Evolutionary conservation across 2,113 vertebrate genomes (phyloP), one percentile per base, ranked within the genome.

Genomic region (Onychorhynchus coronatus): DNA sequence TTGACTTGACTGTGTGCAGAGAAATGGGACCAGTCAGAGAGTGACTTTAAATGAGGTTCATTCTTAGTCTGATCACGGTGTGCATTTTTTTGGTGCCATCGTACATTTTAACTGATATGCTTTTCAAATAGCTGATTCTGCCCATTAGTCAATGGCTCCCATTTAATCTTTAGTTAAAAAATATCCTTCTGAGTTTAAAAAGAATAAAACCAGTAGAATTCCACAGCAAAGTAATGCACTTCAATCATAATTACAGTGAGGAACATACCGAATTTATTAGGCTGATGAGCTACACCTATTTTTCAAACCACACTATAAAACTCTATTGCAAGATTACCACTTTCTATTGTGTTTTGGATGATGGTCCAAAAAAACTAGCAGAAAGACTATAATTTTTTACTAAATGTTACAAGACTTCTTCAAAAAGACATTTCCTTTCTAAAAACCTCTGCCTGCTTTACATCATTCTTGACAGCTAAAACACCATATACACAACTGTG

Each of bases 91-190:
- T 84, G 82, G 88, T 93, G 79, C 86, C 88, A 93, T 94, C 92
- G 94, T 93, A 91, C 61, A 78, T 96, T 94, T 96, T 92, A 93
- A 92, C 90, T 81, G 72, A 96, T 93, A 94, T 3, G 68, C 82
- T 96, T 96, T 93, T 93, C 92, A 96, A 80, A 95, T 35, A 81
- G 88, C 88, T 67, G 91, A 92, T 88, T 92, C 79, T 90, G 72
- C 35, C 92, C 65, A 91, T 88, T 94, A 90, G 65, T 93, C 93
- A 90, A 67, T 28, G 41, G 52, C 59, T 95, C 82, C 92, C 10
- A 0, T 84, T 68, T 96, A 96, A 96, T 90, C 88, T 94, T 84
- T 67, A 94, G 82, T 93, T 93, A 39, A 93, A 96, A 96, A 92
- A 94, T 74, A 80, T 47, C 56, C 59, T 80, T 28, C 82, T 44